These are phyloP conservation scores for Hippoglossus stenolepis DNA, from an alignment of 2,113 vertebrate species.

Conservation along the genomic window DNA sequence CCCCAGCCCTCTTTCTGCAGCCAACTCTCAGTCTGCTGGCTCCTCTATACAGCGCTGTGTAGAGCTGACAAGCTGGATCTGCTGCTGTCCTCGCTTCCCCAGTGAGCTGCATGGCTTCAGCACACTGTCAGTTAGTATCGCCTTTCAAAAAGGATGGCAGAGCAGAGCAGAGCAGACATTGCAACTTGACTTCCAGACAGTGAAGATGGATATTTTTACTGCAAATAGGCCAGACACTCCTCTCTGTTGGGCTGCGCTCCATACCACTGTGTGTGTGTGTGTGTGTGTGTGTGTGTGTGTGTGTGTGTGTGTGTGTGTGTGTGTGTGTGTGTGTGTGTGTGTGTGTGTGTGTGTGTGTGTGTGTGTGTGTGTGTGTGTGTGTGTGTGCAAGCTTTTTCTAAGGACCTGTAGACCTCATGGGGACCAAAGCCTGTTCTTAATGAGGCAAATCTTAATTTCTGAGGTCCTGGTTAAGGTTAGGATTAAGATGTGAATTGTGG, in stretches of 20 bases:
- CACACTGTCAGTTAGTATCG: constrained; percentile 38
- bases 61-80: constrained; percentile 48
- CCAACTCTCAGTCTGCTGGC: constrained; percentile 34
- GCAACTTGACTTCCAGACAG: constrained; percentile 14
- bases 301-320: too few species aligned
- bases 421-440: too few species aligned
- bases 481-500: too few species aligned
- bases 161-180: constrained; percentile 32
- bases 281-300: too few species aligned
- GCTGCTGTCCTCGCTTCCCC: constrained; percentile 43
- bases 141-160: constrained; percentile 33
- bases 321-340: too few species aligned
- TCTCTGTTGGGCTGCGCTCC: constrained; percentile 1
- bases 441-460: too few species aligned
- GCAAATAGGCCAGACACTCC: constrained; percentile 33
- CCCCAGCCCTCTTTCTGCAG: neutral
- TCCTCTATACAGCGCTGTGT: constrained; percentile 11
- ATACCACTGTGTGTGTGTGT: too few species aligned
- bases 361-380: too few species aligned
- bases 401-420: too few species aligned
- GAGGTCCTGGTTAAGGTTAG: too few species aligned
- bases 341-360: too few species aligned
- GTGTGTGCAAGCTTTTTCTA: too few species aligned
- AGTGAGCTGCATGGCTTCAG: constrained; percentile 25
- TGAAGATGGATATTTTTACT: constrained; percentile 39